Evolutionary conservation across 53 echinoderm and acorn worm species (phyloP), one percentile per base, ranked within the genome.

Genomic region (Luidia sarsii): DNA sequence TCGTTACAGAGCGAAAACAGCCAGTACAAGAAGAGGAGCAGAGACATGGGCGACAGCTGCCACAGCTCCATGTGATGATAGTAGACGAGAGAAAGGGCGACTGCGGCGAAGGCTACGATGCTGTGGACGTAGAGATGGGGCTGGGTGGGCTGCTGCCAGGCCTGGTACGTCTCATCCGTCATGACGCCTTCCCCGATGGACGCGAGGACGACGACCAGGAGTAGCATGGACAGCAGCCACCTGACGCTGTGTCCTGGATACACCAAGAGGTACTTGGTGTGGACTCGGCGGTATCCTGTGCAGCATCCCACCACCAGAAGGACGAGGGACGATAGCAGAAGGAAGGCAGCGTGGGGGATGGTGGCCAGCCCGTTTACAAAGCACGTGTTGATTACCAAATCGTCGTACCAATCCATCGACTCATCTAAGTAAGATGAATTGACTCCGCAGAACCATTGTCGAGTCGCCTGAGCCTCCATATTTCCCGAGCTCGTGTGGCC

Each of bases 391-490:
- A 55, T 80, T 11, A 75, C 11, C 38, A 89, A 60, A 72, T 89
- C 64, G 27, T 80, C 48, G 32, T 75, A 67, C 80, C 80, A 80
- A 30, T 64, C 48, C 9, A 31, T 21, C 30, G 45, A 21, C 45
- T 64, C 62, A 14, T 67, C 28, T 4, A 67, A 33, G 27, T 83
- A 79, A 1, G 83, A 65, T 36, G 36, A 80, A 53, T 91, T 87
- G 27, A 36, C 50, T 9, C 91, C 91, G 50, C 91, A 91, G 71
- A 91, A 84, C 91, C 91, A 91, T 32, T 91, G 60, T 84, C 84
- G 87, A 1, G 41, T 37, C 2, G 71, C 54, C 1, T 80, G n/a
- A n/a, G n/a, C n/a, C n/a, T n/a, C n/a, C n/a, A n/a, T n/a, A n/a
- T n/a, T n/a, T n/a, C n/a, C n/a, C n/a, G n/a, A n/a, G n/a, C n/a